Evolutionary conservation across 2,797 vertebrate genomes (phyloP).

Genomic region (Sebastiscus tertius): DNA sequence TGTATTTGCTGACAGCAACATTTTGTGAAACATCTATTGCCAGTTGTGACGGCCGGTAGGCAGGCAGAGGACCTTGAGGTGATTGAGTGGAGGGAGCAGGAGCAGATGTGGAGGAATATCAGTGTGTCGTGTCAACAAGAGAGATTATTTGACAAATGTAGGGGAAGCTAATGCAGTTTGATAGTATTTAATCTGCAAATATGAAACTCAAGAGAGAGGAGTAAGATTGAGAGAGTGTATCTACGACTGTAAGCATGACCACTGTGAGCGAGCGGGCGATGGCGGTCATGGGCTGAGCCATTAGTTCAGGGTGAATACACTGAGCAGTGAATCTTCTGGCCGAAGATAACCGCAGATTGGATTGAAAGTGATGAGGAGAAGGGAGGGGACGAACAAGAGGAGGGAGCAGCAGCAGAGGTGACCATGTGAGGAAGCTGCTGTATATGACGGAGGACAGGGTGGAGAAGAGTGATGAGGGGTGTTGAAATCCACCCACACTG

Average conservation of each 20-base stretch:
- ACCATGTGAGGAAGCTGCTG: slow-evolving; percentile 41
- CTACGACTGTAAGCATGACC: slow-evolving; percentile 28
- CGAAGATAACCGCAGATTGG: slow-evolving; percentile 58
- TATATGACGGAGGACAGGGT: slow-evolving; percentile 46
- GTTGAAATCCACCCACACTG: slow-evolving; percentile 46
- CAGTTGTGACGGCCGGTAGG: slow-evolving; percentile 57
- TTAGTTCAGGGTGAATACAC: slow-evolving; percentile 60
- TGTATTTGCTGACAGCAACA: slow-evolving; percentile 74
- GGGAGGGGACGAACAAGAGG: slow-evolving; percentile 11
- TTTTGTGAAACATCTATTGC: slow-evolving; percentile 76
- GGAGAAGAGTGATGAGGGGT: slow-evolving; percentile 61
- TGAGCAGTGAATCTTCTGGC: slow-evolving; percentile 57
- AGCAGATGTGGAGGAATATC: slow-evolving; percentile 55
- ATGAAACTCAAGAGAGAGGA: slow-evolving; percentile 6
- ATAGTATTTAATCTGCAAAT: slow-evolving; percentile 58
- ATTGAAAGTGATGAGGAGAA: slow-evolving; percentile 63
- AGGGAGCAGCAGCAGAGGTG: slow-evolving; percentile 29
- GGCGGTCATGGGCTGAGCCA: slow-evolving; percentile 27
- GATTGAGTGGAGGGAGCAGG: slow-evolving; percentile 68
- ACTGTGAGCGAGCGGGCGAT: slow-evolving; percentile 13
- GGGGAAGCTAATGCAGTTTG: slow-evolving; percentile 47
- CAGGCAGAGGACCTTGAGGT: slow-evolving; percentile 72
- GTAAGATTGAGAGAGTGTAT: slow-evolving; percentile 38
- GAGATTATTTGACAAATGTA: slow-evolving; percentile 54
- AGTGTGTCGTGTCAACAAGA: slow-evolving; percentile 45